Conservation (phyloP, 2,888 invertebrate genomes). For the Dioctria rufipes region DNA sequence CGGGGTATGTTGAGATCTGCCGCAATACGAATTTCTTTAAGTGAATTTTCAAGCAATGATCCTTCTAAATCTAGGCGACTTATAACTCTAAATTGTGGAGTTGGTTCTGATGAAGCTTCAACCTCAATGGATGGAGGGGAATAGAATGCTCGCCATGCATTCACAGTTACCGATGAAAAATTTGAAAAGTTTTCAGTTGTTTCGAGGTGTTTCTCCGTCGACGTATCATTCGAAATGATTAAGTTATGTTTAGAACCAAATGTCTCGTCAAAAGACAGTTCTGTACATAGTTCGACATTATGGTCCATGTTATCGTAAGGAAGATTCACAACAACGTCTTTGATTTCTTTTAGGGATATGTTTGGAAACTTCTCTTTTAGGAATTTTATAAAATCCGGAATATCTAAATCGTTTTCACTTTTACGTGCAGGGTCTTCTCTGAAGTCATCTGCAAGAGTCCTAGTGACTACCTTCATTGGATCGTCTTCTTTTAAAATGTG, state of each 20-base stretch:
- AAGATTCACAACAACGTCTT: constrained; percentile 46
- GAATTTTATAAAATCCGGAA: constrained; percentile 24
- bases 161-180: neutral
- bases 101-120: neutral
- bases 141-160: constrained; percentile 30
- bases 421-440: constrained; percentile 25
- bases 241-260: neutral
- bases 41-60: neutral
- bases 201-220: neutral
- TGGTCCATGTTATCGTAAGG: constrained; percentile 11
- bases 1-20: constrained; percentile 62
- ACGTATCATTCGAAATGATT: neutral
- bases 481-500: neutral
- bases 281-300: neutral
- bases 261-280: neutral
- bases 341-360: constrained; percentile 47
- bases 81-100: constrained; percentile 17
- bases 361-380: constrained; percentile 47
- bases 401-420: neutral
- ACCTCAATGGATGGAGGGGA: neutral
- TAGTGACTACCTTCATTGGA: neutral
- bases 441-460: constrained; percentile 11
- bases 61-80: constrained; percentile 1
- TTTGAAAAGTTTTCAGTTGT: neutral
- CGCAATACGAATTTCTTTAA: neutral